A percentile compares a stretch with the other conserved stretches of the same genome.
These are phyloP conservation scores for Antechinus flavipes DNA, from an alignment of 2,113 vertebrate genomes.

Conservation along the genomic window DNA sequence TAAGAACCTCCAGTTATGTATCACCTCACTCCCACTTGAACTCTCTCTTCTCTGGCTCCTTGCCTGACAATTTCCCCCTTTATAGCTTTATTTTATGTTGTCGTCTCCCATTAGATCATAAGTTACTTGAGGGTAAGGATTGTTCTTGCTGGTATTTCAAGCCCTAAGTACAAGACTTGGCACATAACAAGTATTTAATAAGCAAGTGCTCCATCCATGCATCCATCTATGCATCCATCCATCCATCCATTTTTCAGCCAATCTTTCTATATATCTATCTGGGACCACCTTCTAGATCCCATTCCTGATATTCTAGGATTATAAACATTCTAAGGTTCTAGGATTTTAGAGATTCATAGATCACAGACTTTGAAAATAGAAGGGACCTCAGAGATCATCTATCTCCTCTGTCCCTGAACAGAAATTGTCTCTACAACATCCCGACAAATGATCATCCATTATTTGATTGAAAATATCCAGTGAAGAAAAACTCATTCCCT, in stretches of 20 bases:
- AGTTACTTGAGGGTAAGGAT: background rate
- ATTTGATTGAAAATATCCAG: background rate
- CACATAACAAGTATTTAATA: background rate
- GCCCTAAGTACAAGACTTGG: background rate
- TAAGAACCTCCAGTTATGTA: background rate
- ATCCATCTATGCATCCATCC: background rate
- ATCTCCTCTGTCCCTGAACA: background rate
- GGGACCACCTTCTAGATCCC: background rate
- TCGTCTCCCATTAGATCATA: background rate
- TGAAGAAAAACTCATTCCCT: background rate
- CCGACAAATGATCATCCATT: background rate
- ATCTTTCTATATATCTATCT: background rate
- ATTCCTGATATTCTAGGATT: background rate
- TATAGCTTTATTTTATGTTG: background rate
- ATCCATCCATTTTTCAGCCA: background rate
- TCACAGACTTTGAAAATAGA: background rate
- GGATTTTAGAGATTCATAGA: background rate
- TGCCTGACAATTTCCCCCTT: background rate
- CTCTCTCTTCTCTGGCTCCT: background rate
- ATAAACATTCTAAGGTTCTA: background rate
- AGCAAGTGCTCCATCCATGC: background rate
- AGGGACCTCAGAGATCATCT: background rate
- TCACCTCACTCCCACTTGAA: background rate
- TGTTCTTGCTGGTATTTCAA: background rate
- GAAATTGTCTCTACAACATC: background rate